Percentiles rank a stretch among this genome's conserved stretches.
phyloP scores from a whole-genome alignment of 2,113 vertebrate genomes.

The Phalacrocorax carbo region DNA sequence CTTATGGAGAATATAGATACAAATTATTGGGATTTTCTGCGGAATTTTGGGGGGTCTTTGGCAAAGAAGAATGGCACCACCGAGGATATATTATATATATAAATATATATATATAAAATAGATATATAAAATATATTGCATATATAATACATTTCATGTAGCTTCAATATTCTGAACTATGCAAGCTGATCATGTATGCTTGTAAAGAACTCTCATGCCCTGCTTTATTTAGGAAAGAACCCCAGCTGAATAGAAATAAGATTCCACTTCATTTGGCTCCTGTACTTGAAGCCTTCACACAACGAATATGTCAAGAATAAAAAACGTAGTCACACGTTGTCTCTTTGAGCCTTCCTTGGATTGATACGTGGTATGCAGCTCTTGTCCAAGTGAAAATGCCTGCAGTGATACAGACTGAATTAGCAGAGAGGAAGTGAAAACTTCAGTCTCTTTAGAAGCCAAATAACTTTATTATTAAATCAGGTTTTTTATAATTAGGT shows the following conservation, averaged over 20 bases:
- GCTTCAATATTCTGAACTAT: neutral
- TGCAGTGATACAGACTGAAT: neutral
- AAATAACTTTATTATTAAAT: slow-evolving; percentile 18
- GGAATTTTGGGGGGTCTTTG: neutral
- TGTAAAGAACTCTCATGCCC: neutral
- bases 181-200: neutral
- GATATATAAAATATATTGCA: neutral
- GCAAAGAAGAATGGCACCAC: neutral
- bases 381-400: neutral
- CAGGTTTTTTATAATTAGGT: neutral
- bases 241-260: neutral
- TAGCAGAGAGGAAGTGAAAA: neutral
- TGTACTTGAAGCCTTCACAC: neutral
- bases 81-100: neutral
- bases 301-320: neutral
- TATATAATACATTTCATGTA: neutral
- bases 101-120: neutral
- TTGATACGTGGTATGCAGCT: neutral
- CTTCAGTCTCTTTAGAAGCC: neutral
- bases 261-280: neutral
- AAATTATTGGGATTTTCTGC: neutral
- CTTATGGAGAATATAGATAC: neutral
- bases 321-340: neutral
- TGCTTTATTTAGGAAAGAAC: neutral
- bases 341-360: neutral